A percentile compares a stretch with the other conserved stretches of the same genome.
phyloP scores from a whole-genome alignment of 2,797 vertebrate genomes.

The Neostethus bicornis region DNA sequence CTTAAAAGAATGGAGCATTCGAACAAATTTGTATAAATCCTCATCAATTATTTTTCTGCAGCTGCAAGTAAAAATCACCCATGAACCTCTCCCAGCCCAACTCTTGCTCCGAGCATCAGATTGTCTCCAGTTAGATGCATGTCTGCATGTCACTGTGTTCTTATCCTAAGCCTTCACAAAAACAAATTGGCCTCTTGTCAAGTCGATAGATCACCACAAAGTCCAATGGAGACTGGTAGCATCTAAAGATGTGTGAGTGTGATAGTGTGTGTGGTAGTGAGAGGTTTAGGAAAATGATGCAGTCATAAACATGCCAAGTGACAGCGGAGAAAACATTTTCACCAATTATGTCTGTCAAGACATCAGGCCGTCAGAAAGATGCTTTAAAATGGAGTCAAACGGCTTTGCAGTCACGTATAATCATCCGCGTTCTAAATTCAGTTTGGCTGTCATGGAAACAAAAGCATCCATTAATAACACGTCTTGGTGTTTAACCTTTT shows the following conservation, averaged over 20 bases:
- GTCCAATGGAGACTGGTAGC: conserved; percentile 15
- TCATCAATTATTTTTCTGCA: too few species aligned
- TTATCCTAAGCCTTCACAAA: conserved; percentile 27
- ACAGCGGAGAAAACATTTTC: conserved; percentile 28
- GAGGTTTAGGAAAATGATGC: conserved; percentile 12
- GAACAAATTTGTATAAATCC: too few species aligned
- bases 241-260: conserved; percentile 3
- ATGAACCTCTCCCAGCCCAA: too few species aligned
- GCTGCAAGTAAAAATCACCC: conserved; percentile 16
- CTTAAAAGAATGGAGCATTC: too few species aligned
- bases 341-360: conserved; percentile 25
- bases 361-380: conserved; percentile 1
- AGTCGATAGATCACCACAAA: conserved; percentile 21
- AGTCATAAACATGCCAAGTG: conserved; percentile 44
- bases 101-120: conserved; percentile 18
- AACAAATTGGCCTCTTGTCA: conserved; percentile 32
- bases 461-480: neutral
- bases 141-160: conserved; percentile 11
- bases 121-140: conserved; percentile 23
- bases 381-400: neutral
- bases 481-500: too few species aligned
- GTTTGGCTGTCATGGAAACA: neutral
- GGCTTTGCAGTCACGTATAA: neutral
- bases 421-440: neutral
- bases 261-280: neutral